Base-by-base conservation (phyloP, 2,797 vertebrate genomes). In the Sebastes taczanowskii region DNA sequence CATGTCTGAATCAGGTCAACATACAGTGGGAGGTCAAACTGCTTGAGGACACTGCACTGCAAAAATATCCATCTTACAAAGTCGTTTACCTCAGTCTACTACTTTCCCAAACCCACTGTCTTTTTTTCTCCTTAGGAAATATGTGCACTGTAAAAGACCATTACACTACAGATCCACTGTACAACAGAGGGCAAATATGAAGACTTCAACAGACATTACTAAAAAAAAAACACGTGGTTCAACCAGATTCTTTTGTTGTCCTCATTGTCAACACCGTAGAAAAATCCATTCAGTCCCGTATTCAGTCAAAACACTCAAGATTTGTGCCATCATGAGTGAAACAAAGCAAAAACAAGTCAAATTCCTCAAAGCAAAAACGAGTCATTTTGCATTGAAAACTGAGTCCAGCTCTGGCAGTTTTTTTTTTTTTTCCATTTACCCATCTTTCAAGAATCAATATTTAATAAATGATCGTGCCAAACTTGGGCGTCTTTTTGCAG, bases 1-100 rank as follows among this genome's bases (percentile, higher is more conserved):
- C 69, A 71, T 1, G n/a, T 70, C 3, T 61, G 20, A 68, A 86
- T 83, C 7, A 78, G 86, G 78, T 90, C 82, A 88, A 52, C 9
- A 67, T 77, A 73, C 61, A 81, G 70, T 9, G 23, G 80, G 70
- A 81, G 77, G 76, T 83, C 42, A 81, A 70, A 67, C 29, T 30
- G 38, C 58, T 29, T 56, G 60, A 81, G 58, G 22, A 67, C 16
- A 55, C 9, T 11, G 23, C 23, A 55, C 59, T 32, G 18, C 56
- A 61, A 22, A 49, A 72, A 29, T 7, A 30, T 6, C 6, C 25
- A 13, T 32, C 20, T 38, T 8, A 64, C 53, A 32, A 35, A 58
- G 30, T 14, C n/a, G 20, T 52, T 59, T 46, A 2, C 6, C 14
- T 65, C 59, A 46, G 14, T 30, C 7, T 74, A 5, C 35, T 6